These are phyloP conservation scores for Pygmarrhopalites habei DNA, from an alignment of 1,140 invertebrate genomes.

Conservation along the genomic window DNA sequence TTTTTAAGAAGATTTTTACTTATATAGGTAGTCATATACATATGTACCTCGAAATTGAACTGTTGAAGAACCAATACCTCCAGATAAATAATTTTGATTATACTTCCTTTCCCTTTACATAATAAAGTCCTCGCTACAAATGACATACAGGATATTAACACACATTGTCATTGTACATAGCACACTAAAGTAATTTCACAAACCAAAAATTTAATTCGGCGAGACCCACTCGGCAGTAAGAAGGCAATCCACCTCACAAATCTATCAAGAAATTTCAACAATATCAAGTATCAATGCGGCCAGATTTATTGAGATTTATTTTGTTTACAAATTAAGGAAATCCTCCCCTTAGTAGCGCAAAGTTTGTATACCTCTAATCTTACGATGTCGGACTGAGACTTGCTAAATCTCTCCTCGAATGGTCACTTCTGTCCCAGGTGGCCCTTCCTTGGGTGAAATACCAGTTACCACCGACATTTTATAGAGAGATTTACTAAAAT, in stretches of 20 bases:
- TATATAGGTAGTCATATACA: no score
- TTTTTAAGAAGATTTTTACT: no score
- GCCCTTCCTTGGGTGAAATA: conserved; percentile 95
- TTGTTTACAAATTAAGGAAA: no score
- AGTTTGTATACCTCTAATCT: no score
- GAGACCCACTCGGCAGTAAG: conserved; percentile 97
- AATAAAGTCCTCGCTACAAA: conserved; percentile 85
- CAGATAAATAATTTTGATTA: conserved; percentile 83
- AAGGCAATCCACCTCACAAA: conserved; percentile 91
- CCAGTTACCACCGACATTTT: conserved; percentile 77
- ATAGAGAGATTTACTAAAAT: no score
- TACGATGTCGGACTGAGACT: conserved; percentile 72
- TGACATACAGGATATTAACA: no score
- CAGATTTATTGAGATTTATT: no score
- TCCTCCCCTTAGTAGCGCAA: no score
- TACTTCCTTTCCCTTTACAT: conserved; percentile 89
- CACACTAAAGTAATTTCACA: no score
- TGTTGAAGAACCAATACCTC: conserved; percentile 86
- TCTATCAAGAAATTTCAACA: no score
- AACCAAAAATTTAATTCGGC: conserved; percentile 91
- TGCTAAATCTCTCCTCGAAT: conserved; percentile 94
- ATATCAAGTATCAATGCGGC: no score
- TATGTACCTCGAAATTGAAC: conserved; percentile 88
- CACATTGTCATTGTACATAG: no score
- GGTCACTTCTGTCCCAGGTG: conserved; percentile 89